These are phyloP conservation scores for Piliocolobus tephrosceles DNA, from an alignment of 2,113 vertebrate genomes.

Conservation along the genomic window DNA sequence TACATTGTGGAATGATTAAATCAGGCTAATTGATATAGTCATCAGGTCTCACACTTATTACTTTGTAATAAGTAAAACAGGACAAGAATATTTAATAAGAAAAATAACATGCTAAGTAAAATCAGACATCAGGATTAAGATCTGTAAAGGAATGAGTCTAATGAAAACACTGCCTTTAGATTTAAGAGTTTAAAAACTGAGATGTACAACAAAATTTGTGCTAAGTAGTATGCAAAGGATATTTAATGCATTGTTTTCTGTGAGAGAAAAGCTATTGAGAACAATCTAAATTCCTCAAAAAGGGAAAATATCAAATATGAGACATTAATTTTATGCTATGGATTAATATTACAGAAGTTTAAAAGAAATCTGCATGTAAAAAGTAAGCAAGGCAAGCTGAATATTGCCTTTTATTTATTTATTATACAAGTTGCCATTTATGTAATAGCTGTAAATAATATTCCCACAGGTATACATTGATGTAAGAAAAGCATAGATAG, in stretches of 20 bases:
- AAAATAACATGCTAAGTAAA: not conserved
- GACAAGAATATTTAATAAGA: not conserved
- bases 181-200: not conserved
- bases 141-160: not conserved
- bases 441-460: not conserved
- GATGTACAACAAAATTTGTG: not conserved
- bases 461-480: not conserved
- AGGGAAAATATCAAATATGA: not conserved
- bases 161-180: not conserved
- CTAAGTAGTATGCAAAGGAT: not conserved
- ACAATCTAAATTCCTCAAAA: not conserved
- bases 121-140: not conserved
- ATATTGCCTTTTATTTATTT: too few species aligned
- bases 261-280: not conserved
- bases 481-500: not conserved
- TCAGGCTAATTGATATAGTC: not conserved
- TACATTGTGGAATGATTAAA: not conserved
- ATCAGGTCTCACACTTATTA: not conserved
- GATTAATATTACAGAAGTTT: not conserved
- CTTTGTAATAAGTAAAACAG: not conserved
- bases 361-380: not conserved
- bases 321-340: not conserved
- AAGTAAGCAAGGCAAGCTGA: not conserved
- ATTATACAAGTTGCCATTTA: not conserved
- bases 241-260: not conserved